Evolutionary conservation across 2,113 vertebrate genomes (phyloP).

Genomic region (Cacatua alba): DNA sequence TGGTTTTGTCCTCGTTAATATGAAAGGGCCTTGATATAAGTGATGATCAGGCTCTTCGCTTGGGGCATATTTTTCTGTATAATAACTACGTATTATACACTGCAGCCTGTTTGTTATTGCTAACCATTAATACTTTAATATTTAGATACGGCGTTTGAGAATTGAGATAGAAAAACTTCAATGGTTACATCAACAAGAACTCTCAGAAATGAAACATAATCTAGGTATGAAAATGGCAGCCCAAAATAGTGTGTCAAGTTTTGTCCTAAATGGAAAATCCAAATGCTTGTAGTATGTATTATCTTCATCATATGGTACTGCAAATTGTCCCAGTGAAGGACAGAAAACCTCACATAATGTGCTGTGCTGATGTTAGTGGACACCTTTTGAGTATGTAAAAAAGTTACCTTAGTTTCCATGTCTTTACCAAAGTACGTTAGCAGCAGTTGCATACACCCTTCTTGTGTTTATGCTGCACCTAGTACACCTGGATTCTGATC

Average conservation of each 20-base stretch:
- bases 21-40: background rate
- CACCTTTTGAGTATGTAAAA: background rate
- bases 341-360: background rate
- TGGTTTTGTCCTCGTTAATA: background rate
- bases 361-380: background rate
- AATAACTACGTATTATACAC: background rate
- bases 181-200: slow-evolving; percentile 96
- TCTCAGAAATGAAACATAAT: slow-evolving; percentile 98
- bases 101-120: background rate
- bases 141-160: slow-evolving; percentile 91
- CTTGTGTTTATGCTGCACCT: background rate
- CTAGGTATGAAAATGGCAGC: slow-evolving; percentile 78
- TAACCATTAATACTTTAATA: background rate
- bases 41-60: background rate
- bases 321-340: background rate
- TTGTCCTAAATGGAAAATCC: background rate
- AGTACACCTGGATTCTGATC: background rate
- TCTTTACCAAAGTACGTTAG: background rate
- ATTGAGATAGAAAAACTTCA: slow-evolving; percentile 98
- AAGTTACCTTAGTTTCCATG: background rate
- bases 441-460: background rate
- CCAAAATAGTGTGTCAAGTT: background rate
- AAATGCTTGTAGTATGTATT: background rate
- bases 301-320: background rate
- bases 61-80: background rate